These are phyloP conservation scores for Platyscapa corneri DNA, from an alignment of 1,140 invertebrate genomes.

Conservation along the genomic window DNA sequence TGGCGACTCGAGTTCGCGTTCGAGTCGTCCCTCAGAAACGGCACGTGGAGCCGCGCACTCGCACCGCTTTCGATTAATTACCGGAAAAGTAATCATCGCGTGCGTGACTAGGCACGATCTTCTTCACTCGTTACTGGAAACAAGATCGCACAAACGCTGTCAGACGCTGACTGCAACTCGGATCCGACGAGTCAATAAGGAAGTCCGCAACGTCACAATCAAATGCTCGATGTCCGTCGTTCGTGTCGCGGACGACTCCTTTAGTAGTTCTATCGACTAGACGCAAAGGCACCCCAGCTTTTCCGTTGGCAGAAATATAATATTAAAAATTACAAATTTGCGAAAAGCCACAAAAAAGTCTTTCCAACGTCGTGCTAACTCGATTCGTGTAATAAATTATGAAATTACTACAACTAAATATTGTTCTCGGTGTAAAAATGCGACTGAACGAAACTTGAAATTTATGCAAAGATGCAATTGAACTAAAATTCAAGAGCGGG, in stretches of 20 bases:
- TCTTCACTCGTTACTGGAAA: neutral
- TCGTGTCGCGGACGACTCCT: neutral
- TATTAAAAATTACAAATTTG: no score
- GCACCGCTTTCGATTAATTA: neutral
- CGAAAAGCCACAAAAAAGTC: no score
- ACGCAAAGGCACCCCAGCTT: no score
- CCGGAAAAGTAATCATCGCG: neutral
- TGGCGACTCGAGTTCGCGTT: neutral
- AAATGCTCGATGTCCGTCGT: neutral
- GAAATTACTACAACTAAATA: no score
- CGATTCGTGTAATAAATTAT: no score
- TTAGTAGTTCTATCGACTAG: no score
- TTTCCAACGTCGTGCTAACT: no score
- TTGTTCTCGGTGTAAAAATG: no score
- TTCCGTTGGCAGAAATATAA: no score
- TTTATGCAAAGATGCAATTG: no score
- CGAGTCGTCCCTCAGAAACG: neutral
- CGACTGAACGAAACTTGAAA: no score
- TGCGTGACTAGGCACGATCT: neutral
- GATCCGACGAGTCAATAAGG: neutral
- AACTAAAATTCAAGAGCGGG: no score
- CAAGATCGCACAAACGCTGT: neutral
- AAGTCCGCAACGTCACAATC: neutral
- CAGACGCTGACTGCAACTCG: neutral
- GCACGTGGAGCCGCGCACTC: neutral